phyloP scores from a whole-genome alignment of 2,113 vertebrate species.

The Hystrix brachyura region DNA sequence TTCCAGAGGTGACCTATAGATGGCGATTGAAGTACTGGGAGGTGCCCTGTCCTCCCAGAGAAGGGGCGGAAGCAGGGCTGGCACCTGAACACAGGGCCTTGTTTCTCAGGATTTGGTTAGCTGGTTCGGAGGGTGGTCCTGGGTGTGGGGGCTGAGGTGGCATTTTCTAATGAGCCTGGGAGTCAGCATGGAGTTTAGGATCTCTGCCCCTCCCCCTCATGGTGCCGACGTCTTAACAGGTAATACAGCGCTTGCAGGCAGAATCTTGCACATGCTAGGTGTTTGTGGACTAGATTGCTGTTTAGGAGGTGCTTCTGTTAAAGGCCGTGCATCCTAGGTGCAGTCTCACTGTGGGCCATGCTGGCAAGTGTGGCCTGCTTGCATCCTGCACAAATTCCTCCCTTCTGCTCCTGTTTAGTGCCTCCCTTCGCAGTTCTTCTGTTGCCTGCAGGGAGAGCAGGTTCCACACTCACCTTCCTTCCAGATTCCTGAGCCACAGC shows the following conservation, averaged over 20 bases:
- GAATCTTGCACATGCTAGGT: accelerated
- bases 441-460: background rate
- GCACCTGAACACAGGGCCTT: background rate
- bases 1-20: slow-evolving; percentile 52
- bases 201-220: background rate
- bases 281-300: background rate
- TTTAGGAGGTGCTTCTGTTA: background rate
- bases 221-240: background rate
- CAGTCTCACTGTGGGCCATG: background rate
- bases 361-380: accelerated
- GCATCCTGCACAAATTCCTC: background rate
- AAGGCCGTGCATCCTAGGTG: background rate
- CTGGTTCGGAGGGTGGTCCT: background rate
- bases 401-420: background rate
- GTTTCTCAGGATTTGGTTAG: background rate
- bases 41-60: background rate
- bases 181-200: background rate
- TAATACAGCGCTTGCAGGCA: accelerated
- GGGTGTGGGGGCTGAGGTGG: background rate
- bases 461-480: slow-evolving; percentile 55
- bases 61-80: accelerated
- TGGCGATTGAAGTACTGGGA: background rate
- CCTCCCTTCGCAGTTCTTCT: background rate
- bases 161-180: background rate
- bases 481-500: background rate